These are phyloP conservation scores for Poecile atricapillus DNA, from an alignment of 2,113 vertebrate genomes.

Conservation along the genomic window DNA sequence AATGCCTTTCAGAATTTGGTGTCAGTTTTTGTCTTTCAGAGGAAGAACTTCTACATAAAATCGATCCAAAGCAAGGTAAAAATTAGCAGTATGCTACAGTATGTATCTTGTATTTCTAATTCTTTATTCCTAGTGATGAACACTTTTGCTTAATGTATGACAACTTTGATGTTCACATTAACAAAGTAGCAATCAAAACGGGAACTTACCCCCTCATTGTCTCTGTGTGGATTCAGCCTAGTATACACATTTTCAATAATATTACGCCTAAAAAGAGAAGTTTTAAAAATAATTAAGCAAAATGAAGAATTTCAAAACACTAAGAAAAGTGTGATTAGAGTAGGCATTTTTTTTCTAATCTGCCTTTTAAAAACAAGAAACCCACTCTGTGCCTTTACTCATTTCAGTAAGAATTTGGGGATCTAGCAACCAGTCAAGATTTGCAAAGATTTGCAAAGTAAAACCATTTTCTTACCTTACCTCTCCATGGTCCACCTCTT, in stretches of 20 bases:
- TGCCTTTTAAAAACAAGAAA: neutral
- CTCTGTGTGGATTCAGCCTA: constrained; percentile 94
- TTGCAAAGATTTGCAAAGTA: neutral
- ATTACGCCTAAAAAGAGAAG: constrained; percentile 82
- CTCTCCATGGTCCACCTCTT: neutral
- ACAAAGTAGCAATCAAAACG: constrained; percentile 39
- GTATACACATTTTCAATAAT: constrained; percentile 98
- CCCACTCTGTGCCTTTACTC: neutral
- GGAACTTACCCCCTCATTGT: constrained; percentile 94
- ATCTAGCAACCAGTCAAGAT: neutral
- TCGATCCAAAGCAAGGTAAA: neutral
- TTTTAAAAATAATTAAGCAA: neutral
- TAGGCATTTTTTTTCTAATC: neutral
- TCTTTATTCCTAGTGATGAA: neutral
- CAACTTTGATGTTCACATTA: neutral
- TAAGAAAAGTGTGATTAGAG: neutral
- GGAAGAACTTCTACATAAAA: neutral
- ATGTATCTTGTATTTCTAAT: neutral
- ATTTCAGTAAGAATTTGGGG: neutral
- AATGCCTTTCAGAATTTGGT: neutral
- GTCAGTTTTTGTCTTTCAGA: neutral
- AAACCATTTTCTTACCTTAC: neutral
- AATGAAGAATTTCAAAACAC: neutral
- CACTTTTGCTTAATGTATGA: neutral
- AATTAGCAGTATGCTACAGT: neutral